Conservation (phyloP, 2,113 vertebrate genomes). For the Lampris megalopsis region DNA sequence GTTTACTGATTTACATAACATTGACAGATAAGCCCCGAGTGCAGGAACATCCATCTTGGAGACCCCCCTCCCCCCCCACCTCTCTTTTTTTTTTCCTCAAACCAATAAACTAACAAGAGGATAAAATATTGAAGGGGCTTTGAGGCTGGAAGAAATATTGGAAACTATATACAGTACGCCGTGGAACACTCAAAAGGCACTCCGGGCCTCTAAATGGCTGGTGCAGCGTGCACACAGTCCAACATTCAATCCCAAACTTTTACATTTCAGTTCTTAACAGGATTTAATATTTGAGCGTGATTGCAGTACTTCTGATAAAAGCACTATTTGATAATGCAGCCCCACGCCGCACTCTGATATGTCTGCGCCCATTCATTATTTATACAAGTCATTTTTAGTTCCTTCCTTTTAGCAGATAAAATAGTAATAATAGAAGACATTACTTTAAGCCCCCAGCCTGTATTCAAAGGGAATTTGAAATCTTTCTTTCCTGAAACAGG, state of each 20-base stretch:
- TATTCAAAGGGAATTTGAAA: conserved; percentile 68
- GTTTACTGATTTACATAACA: conserved; percentile 30
- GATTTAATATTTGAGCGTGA: conserved; percentile 79
- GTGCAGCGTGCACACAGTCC: conserved; percentile 68
- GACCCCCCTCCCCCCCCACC: background rate
- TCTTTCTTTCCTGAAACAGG: conserved; percentile 44
- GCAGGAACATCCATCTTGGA: conserved; percentile 36
- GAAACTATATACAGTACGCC: conserved; percentile 60
- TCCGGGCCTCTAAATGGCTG: conserved; percentile 49
- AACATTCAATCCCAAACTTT: conserved; percentile 81
- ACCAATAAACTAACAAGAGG: conserved; percentile 68
- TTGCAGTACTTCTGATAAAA: conserved; percentile 81
- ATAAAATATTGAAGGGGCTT: conserved; percentile 79
- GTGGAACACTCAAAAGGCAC: conserved; percentile 65
- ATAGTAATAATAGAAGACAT: conserved; percentile 83
- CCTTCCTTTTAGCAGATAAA: conserved; percentile 83
- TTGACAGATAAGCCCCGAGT: conserved; percentile 30
- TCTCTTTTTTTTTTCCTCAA: conserved; percentile 43
- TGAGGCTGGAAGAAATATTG: conserved; percentile 49
- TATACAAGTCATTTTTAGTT: conserved; percentile 81
- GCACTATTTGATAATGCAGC: conserved; percentile 80
- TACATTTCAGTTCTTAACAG: conserved; percentile 81
- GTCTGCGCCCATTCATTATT: conserved; percentile 77
- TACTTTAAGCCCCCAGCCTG: conserved; percentile 54
- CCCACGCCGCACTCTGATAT: conserved; percentile 71